Percentiles rank a stretch among this genome's conserved stretches.
Evolutionary conservation across 2,113 vertebrate genomes (phyloP).

Genomic region (Rhombomys opimus): DNA sequence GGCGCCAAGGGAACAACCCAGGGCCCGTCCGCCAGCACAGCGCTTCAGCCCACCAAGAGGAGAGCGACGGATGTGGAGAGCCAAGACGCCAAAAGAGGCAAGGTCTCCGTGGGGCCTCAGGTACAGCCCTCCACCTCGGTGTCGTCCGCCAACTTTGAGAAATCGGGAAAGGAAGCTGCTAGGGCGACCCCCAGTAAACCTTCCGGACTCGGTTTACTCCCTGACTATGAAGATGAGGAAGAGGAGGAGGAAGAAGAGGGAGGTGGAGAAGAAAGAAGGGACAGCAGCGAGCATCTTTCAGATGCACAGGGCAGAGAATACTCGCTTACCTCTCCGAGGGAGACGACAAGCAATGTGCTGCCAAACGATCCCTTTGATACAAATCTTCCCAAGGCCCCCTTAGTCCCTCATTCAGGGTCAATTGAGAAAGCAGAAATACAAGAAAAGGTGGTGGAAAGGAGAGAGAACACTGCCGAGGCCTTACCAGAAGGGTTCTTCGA

Average conservation of each 20-base stretch:
- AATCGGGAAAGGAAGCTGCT: slow-evolving; percentile 48
- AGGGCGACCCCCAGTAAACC: slow-evolving; percentile 67
- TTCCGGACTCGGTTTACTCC: slow-evolving; percentile 87
- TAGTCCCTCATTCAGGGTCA: slow-evolving; percentile 94
- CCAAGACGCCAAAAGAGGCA: slow-evolving; percentile 86
- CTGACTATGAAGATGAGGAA: slow-evolving; percentile 89
- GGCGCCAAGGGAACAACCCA: slow-evolving; percentile 79
- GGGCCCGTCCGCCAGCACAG: slow-evolving; percentile 53
- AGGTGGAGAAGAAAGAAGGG: slow-evolving; percentile 61
- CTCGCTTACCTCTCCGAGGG: slow-evolving; percentile 54
- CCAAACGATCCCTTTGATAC: slow-evolving; percentile 91
- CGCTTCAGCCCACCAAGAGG: slow-evolving; percentile 87
- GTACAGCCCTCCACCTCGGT: slow-evolving; percentile 78
- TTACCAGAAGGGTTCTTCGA: slow-evolving; percentile 99
- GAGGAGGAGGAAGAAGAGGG: slow-evolving; percentile 73
- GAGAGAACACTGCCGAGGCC: slow-evolving; percentile 93
- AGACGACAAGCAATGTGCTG: slow-evolving; percentile 64
- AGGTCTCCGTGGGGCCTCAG: slow-evolving; percentile 63
- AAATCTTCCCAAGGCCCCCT: slow-evolving; percentile 85
- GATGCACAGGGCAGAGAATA: slow-evolving; percentile 64
- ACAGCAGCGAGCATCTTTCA: slow-evolving; percentile 79
- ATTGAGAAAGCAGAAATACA: slow-evolving; percentile 92
- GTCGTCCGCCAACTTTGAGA: slow-evolving; percentile 86
- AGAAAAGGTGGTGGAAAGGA: slow-evolving; percentile 90
- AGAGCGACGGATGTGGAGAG: slow-evolving; percentile 85